A percentile compares a stretch with the other conserved stretches of the same genome.
phyloP scores from a whole-genome alignment of 2,113 vertebrate species.

The Motacilla tschutschensis region DNA sequence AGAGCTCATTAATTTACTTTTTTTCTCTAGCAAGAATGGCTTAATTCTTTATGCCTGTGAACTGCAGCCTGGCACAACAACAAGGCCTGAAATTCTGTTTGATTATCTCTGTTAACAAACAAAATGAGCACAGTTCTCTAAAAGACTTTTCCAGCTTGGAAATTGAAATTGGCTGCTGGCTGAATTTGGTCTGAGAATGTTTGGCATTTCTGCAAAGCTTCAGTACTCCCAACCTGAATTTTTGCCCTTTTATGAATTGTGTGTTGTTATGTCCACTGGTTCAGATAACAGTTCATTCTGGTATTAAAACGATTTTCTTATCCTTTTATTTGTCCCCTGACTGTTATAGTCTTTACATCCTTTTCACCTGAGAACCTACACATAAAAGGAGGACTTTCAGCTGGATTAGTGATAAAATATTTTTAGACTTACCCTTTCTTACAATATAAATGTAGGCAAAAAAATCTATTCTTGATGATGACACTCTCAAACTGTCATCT shows the following conservation, averaged over 20 bases:
- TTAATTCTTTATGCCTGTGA: background rate
- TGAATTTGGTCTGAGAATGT: background rate
- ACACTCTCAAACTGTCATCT: background rate
- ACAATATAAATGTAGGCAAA: background rate
- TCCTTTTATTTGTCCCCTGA: background rate
- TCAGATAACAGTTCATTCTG: background rate
- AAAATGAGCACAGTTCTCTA: background rate
- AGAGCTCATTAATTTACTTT: background rate
- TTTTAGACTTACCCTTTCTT: background rate
- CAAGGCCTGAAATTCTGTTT: background rate
- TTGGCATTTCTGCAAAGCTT: background rate
- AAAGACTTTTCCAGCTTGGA: background rate
- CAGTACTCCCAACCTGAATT: background rate
- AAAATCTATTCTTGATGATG: background rate
- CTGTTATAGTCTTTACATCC: background rate
- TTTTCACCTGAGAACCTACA: background rate
- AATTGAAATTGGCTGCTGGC: background rate
- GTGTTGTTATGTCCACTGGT: background rate
- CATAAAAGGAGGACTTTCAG: background rate
- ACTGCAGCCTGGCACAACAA: background rate
- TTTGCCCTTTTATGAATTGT: background rate
- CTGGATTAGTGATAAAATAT: background rate
- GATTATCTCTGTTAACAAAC: background rate
- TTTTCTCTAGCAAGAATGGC: background rate
- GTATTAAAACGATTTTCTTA: background rate